phyloP scores from a whole-genome alignment of 2,888 invertebrate genomes.

The Lacanobia wlatinum region DNA sequence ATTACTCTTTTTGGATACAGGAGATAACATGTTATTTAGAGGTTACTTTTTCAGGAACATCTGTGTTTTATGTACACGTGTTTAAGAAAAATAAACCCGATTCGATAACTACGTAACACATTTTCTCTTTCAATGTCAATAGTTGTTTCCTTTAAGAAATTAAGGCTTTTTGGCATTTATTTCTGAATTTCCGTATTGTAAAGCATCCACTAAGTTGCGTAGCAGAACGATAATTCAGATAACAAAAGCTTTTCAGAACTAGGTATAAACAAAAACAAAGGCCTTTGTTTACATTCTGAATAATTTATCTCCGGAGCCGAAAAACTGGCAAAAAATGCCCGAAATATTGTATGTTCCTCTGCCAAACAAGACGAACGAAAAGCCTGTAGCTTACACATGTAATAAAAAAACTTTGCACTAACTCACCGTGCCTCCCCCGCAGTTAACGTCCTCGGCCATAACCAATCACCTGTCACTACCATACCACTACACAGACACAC shows the following conservation, averaged over 20 bases:
- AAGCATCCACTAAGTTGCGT: neutral
- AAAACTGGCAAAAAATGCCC: constrained; percentile 9
- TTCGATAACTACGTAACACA: too few species aligned
- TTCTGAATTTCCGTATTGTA: neutral
- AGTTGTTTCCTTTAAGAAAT: neutral
- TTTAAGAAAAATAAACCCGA: too few species aligned
- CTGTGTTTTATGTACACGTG: neutral
- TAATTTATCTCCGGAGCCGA: constrained; percentile 5
- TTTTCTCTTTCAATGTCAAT: neutral
- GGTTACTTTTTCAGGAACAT: too few species aligned
- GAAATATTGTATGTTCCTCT: constrained; percentile 1
- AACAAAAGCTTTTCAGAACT: constrained; percentile 18
- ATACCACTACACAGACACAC: constrained; percentile 69
- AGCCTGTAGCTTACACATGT: constrained; percentile 30
- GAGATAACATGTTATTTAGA: neutral
- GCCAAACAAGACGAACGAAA: constrained; percentile 16
- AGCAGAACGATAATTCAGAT: neutral
- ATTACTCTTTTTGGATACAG: constrained; percentile 22
- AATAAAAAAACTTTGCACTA: constrained; percentile 58
- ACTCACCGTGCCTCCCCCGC: constrained; percentile 83
- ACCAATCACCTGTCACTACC: constrained; percentile 68
- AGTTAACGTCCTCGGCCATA: constrained; percentile 83
- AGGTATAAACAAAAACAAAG: constrained; percentile 56
- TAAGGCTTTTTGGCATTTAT: neutral
- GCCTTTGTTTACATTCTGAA: constrained; percentile 54